Evolutionary conservation across 2,113 vertebrate genomes (phyloP).

Genomic region (Bathybates hornii): DNA sequence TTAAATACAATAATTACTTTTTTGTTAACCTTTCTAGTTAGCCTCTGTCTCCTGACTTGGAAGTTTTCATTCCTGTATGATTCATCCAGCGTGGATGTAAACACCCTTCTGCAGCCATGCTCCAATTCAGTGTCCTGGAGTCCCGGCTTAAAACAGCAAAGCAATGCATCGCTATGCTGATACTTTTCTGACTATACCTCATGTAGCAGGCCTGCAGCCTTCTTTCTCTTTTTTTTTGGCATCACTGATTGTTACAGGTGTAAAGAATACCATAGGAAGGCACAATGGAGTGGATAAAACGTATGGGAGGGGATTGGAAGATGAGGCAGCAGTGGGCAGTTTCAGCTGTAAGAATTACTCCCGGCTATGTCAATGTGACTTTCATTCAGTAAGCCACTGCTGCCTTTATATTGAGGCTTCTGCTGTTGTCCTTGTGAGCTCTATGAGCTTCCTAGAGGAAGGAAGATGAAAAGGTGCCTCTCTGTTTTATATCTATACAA

Average conservation of each 20-base stretch:
- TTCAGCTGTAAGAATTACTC: slow-evolving; percentile 34
- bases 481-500: slow-evolving; percentile 50
- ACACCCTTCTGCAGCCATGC: background rate
- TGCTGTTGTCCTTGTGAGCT: slow-evolving; percentile 23
- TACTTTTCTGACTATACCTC: background rate
- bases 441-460: slow-evolving; percentile 39
- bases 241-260: background rate
- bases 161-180: background rate
- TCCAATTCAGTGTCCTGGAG: background rate
- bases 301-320: background rate
- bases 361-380: slow-evolving; percentile 8
- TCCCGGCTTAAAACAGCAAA: background rate
- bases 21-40: background rate
- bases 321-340: slow-evolving; percentile 10
- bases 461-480: slow-evolving; percentile 47
- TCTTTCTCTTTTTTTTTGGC: background rate
- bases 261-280: background rate
- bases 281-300: slow-evolving; percentile 6
- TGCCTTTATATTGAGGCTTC: slow-evolving; percentile 8
- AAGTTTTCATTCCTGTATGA: background rate
- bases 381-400: background rate
- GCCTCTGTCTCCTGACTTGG: background rate
- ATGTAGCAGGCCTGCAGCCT: background rate
- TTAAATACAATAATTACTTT: background rate
- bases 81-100: background rate